Conservation (phyloP, 2,113 vertebrate species). For the Nesogale talazaci region DNA sequence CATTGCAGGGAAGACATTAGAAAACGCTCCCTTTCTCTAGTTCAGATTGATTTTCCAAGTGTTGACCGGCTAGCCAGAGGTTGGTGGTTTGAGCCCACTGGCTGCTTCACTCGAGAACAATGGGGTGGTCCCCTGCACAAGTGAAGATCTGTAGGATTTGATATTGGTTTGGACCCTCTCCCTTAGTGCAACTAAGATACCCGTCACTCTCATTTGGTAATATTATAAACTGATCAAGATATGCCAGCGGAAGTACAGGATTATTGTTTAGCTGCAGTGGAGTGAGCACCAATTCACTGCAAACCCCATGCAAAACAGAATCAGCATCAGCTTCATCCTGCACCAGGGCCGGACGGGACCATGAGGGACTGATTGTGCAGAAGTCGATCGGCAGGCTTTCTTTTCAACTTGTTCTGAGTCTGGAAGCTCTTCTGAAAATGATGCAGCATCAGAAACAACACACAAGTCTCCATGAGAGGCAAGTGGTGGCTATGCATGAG, state of each 20-base stretch:
- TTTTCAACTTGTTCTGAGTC: too few species aligned
- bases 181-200: not conserved
- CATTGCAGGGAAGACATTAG: constrained; percentile 56
- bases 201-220: not conserved
- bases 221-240: not conserved
- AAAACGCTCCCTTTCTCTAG: constrained; percentile 33
- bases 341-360: too few species aligned
- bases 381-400: too few species aligned
- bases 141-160: too few species aligned
- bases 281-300: not conserved
- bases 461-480: not conserved
- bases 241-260: not conserved
- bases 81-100: too few species aligned
- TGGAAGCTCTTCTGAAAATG: not conserved
- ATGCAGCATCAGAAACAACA: too few species aligned
- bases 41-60: not conserved
- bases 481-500: not conserved
- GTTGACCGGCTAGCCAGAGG: too few species aligned
- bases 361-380: too few species aligned
- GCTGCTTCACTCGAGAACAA: too few species aligned
- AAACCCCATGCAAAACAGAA: not conserved
- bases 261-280: not conserved
- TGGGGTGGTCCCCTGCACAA: too few species aligned
- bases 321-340: not conserved
- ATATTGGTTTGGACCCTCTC: not conserved